Evolutionary conservation across 1,140 invertebrate genomes (phyloP), one percentile per base, ranked within the genome.

Genomic region (Battus philenor): DNA sequence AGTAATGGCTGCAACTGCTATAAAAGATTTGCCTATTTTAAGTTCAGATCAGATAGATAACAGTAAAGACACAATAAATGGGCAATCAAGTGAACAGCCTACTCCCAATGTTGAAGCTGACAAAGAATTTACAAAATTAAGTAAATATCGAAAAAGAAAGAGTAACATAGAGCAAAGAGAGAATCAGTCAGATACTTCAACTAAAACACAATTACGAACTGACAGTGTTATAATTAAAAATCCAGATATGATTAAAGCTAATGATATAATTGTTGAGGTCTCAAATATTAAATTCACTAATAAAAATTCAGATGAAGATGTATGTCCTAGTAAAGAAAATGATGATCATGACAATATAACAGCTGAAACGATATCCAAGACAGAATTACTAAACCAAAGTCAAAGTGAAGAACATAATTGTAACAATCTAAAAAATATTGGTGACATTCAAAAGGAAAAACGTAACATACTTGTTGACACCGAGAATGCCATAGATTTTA

Each of bases 201-300:
- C 33, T 31, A 32, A 59, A 13, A 12, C 53, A 20, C 39, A 45
- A 18, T 32, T 59, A 55, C 59, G 78, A 58, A 73, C 70, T 10
- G 70, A 85, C 36, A 85, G 81, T 63, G 81, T 85, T 11, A 85
- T 85, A 22, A 83, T 83, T 49, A 83, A 83, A 71, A 85, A 82
- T 67, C 78, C 78, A 10, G 81, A 85, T 31, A 82, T 0, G 10
- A 16, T 15, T 31, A 45, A 13, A 45, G 12, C 9, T 31, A n/a
- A n/a, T n/a, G n/a, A n/a, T n/a, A n/a, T n/a, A n/a, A n/a, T n/a
- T n/a, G n/a, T n/a, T n/a, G n/a, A n/a, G n/a, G n/a, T n/a, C n/a
- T n/a, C n/a, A n/a, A n/a, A n/a, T n/a, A n/a, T n/a, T n/a, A n/a
- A n/a, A n/a, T n/a, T n/a, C n/a, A n/a, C n/a, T n/a, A n/a, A n/a